Base-by-base conservation (phyloP, 2,888 invertebrate species). In the Salticus scenicus region DNA sequence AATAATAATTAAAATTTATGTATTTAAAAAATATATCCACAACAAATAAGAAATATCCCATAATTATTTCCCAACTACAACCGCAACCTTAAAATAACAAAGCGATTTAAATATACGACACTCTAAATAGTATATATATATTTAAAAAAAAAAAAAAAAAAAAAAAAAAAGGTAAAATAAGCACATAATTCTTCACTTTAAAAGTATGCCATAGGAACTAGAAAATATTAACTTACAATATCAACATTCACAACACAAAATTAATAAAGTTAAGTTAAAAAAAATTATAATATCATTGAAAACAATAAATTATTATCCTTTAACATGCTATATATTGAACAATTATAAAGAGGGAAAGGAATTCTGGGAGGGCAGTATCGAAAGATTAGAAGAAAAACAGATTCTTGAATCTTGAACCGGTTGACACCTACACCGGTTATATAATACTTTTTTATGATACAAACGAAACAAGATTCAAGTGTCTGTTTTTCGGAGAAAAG, bases 401-500 rank as follows among this genome's bases (percentile, higher is more conserved):
- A 51, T 42, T 66, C 42, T 70, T 5, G 75, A 75, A 42, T 31
- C 24, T 70, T 76, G 76, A 76, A 76, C 82, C 76, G 67, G 72
- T 66, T 41, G 63, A 63, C 71, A 67, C 76, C 76, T 76, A 31
- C 14, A 64, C 47, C 72, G 71, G 82, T 76, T 83, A 83, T 83
- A 83, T 83, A 83, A 83, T 83, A 76, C 76, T 83, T 83, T n/a
- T n/a, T 72, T 83, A 83, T 83, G 28, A 76, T 83, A 83, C 82
- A 83, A 76, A 83, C 76, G 81, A 83, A 24, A 30, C 82, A 83
- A 66, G 41, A 17, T 30, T 72, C 76, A 69, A 64, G 71, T 51
- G 47, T 72, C 66, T 51, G 66, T 57, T 76, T 83, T 76, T 63
- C 28, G 63, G 69, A 8, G 17, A 8, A 17, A 24, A 20, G n/a